These are phyloP conservation scores for Apus apus DNA, from an alignment of 2,113 vertebrate species.

Conservation along the genomic window DNA sequence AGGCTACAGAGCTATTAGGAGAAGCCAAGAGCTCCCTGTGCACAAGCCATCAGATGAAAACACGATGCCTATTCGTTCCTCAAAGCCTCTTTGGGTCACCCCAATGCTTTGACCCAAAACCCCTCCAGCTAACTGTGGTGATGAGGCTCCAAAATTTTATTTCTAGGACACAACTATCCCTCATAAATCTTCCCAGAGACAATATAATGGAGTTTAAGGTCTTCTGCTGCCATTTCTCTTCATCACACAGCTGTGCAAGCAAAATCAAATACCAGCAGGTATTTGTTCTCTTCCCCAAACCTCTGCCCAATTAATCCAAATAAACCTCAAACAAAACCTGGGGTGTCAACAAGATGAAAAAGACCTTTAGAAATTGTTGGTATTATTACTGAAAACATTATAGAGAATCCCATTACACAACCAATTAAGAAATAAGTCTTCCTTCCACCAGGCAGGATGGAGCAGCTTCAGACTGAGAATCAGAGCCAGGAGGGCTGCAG, in stretches of 20 bases:
- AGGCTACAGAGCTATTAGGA: neutral
- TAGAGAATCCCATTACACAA: neutral
- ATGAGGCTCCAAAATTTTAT: neutral
- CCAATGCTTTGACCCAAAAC: fast-evolving
- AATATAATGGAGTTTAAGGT: neutral
- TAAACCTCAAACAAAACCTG: neutral
- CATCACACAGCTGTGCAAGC: neutral
- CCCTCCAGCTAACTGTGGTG: neutral
- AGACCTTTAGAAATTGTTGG: neutral
- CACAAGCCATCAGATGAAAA: neutral
- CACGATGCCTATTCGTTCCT: fast-evolving
- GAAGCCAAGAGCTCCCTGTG: neutral
- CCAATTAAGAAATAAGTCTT: neutral
- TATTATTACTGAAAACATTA: neutral
- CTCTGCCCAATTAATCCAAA: conserved; percentile 16
- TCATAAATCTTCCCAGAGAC: neutral
- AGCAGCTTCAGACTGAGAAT: neutral
- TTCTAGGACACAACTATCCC: neutral
- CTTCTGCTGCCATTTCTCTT: neutral
- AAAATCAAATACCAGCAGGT: neutral
- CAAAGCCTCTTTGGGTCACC: neutral
- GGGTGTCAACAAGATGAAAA: neutral
- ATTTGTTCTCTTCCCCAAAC: neutral
- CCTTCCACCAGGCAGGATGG: neutral
- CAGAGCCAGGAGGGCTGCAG: neutral